Base-by-base conservation (phyloP, 1,140 invertebrate genomes). In the Drosophila insularis region DNA sequence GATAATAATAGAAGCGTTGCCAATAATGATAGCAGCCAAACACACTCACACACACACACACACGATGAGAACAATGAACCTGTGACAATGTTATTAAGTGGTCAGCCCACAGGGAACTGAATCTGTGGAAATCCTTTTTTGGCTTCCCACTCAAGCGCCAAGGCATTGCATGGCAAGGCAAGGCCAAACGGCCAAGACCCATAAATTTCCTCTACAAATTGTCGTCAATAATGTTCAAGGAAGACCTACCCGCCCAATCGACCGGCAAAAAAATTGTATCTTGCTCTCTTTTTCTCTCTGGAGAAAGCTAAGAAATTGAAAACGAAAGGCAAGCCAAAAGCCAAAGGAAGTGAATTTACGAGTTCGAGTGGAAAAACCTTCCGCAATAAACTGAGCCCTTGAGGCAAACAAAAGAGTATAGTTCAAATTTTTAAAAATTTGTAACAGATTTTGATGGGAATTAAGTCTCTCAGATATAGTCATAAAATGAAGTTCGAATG, bases 1-100 rank as follows among this genome's bases (percentile, higher is more conserved):
- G 79, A 82, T 79, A 82, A 73, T 70, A 71, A 68, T 60, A 74
- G 67, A 66, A 64, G 67, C 63, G 68, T 65, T 66, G 71, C 58
- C 50, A 39, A 64, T 50, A 58, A 58, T 37, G 55, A 58, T 58
- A 58, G 17, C 43, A 50, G 17, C 43, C 73, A 67, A 35, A 64
- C 62, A 65, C 23, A 19, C 53, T 32, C 21, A 63, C 21, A 58
- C 17, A 56, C 54, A 40, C 13, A 64, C 31, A 27, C 39, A 60
- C 62, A 79, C 73, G 79, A 81, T 87, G 81, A 63, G 78, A 70
- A 86, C 81, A 87, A 85, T 81, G 78, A 86, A 69, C 81, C 78
- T 85, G 66, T 67, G 81, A 78, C 77, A 85, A 81, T 80, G 75
- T 86, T 80, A 86, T 85, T 85, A 84, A 85, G 77, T 80, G 77